phyloP scores from a whole-genome alignment of 2,113 vertebrate genomes.

The Apodemus sylvaticus region DNA sequence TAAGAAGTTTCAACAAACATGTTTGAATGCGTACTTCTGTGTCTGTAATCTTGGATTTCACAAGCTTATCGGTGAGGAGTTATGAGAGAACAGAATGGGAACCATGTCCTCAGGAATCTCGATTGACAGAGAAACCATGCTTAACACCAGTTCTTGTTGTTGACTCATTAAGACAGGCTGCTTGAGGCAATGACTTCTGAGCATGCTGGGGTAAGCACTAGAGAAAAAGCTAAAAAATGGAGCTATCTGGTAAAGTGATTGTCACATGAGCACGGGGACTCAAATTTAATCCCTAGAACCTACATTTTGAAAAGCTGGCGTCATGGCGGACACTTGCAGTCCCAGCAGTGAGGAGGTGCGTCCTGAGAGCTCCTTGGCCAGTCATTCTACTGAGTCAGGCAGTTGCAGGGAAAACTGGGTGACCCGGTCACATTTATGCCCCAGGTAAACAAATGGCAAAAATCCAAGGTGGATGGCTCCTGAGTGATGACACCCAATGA shows the following conservation, averaged over 20 bases:
- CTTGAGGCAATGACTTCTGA: neutral
- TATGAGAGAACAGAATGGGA: neutral
- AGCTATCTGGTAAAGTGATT: neutral
- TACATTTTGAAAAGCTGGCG: too few species aligned
- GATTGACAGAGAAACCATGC: neutral
- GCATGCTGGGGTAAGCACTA: neutral
- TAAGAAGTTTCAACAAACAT: neutral
- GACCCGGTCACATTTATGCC: neutral
- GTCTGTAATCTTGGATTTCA: neutral
- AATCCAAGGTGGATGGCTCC: too few species aligned
- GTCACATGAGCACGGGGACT: neutral
- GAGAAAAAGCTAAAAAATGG: neutral
- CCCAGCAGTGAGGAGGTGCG: neutral
- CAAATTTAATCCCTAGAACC: neutral
- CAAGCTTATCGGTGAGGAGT: too few species aligned
- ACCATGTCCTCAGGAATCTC: neutral
- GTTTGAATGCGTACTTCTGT: neutral
- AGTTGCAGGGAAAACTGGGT: neutral
- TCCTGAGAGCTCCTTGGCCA: neutral
- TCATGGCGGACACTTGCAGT: neutral
- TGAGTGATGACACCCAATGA: neutral
- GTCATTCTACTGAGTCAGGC: neutral
- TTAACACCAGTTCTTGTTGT: neutral
- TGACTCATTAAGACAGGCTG: neutral
- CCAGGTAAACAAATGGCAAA: neutral